Evolutionary conservation across 2,797 vertebrate genomes (phyloP), one percentile per base, ranked within the genome.

Genomic region (Emys orbicularis): DNA sequence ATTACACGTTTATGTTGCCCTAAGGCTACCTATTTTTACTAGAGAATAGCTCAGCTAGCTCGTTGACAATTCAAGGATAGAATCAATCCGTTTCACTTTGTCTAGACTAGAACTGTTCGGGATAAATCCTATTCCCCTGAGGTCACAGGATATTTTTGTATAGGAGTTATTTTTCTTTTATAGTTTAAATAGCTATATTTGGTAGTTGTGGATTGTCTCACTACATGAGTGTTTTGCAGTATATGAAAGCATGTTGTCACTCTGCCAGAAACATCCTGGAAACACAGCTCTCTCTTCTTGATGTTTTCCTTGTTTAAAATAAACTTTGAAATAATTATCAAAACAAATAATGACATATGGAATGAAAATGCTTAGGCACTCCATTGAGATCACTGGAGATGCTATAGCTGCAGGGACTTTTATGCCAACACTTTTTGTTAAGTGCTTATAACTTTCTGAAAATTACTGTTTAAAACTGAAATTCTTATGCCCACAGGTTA

Each of bases 1-100:
- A 52, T 52, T 89, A 25, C 79, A 93, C 68, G 65, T 96, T 96
- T 94, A 93, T 85, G 90, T 95, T 92, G 85, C 91, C 81, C 47
- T 89, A 49, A 92, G 83, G 90, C 79, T 0, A 1, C 50, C 81
- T 90, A 0, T 91, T 89, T 95, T 93, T 95, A 90, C 83, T 93
- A 34, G 15, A 79, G 90, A 83, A 95, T 93, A 87, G 29, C 50
- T 44, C 10, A 90, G 87, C 95, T 93, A 87, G 29, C 47, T 37
- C 10, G 54, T 94, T 96, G 68, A 79, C 94, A 97, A 93, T 93
- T 90, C 53, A 77, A 88, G 76, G 95, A 81, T 12, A 83, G 54
- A 80, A 88, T 84, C 47, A 80, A 44, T 90, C 85, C 34, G 54
- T 90, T 95, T 85, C 37, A 83, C 79, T 92, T 92, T 87, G 47